These are phyloP conservation scores for Stigmatopora argus DNA, from an alignment of 2,113 vertebrate genomes.

Conservation along the genomic window DNA sequence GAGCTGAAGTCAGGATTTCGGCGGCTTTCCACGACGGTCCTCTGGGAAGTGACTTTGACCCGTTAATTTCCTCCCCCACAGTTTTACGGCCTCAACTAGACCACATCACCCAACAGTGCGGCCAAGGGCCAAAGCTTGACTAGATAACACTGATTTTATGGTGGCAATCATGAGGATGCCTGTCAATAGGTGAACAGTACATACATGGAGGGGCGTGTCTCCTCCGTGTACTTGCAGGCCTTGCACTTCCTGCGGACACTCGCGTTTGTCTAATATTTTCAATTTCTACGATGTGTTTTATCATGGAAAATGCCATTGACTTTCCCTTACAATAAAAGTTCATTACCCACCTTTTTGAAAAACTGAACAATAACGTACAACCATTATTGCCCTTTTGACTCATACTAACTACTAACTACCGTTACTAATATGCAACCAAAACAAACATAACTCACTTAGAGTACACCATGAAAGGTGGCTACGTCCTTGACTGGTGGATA, in stretches of 20 bases:
- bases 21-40: conserved; percentile 36
- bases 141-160: conserved; percentile 74
- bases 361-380: conserved; percentile 18
- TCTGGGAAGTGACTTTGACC: conserved; percentile 65
- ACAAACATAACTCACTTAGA: too few relatives aligned
- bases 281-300: neutral
- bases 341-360: neutral
- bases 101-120: conserved; percentile 50
- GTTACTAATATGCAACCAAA: too few relatives aligned
- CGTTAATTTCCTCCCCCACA: conserved; percentile 55
- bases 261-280: conserved; percentile 20
- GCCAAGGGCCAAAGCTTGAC: conserved; percentile 66
- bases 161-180: conserved; percentile 52
- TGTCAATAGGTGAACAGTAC: conserved; percentile 44
- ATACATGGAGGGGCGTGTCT: conserved; percentile 68
- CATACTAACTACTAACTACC: neutral
- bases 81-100: conserved; percentile 67
- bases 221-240: conserved; percentile 43
- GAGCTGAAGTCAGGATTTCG: conserved; percentile 29
- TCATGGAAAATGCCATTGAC: conserved; percentile 36
- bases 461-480: neutral
- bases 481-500: neutral
- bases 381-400: conserved; percentile 1
- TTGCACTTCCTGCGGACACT: conserved; percentile 35
- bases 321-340: conserved; percentile 51